phyloP scores from a whole-genome alignment of 2,888 invertebrate genomes.

The Ptychoptera contaminata region DNA sequence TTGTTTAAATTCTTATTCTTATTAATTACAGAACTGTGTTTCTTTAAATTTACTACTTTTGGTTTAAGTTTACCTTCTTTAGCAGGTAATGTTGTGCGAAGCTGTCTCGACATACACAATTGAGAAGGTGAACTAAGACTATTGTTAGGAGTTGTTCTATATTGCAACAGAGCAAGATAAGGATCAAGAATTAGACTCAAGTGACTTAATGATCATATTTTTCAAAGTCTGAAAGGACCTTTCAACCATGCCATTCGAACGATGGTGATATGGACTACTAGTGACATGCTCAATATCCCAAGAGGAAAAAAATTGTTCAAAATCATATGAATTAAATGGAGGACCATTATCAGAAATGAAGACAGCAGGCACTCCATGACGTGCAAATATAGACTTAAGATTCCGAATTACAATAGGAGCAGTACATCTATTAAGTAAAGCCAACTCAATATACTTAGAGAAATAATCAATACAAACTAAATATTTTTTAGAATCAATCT shows the following conservation, averaged over 20 bases:
- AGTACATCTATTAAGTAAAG: constrained; percentile 6
- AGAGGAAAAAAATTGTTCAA: constrained; percentile 8
- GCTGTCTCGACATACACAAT: too few relatives aligned
- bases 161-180: too few relatives aligned
- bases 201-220: constrained; percentile 2
- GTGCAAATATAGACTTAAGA: constrained; percentile 12
- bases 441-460: constrained; percentile 12
- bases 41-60: too few relatives aligned
- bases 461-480: constrained; percentile 14
- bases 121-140: too few relatives aligned
- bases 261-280: constrained; percentile 10
- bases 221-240: constrained; percentile 10
- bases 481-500: too few relatives aligned
- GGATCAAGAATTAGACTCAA: too few relatives aligned
- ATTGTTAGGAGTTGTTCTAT: too few relatives aligned
- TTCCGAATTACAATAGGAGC: constrained; percentile 5
- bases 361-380: constrained; percentile 10
- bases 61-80: too few relatives aligned
- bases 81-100: too few relatives aligned
- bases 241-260: constrained; percentile 12
- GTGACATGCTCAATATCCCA: constrained; percentile 11
- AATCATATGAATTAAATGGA: constrained; percentile 8
- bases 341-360: constrained; percentile 12
- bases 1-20: too few relatives aligned
- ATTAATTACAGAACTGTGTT: too few relatives aligned